A percentile compares a stretch with the other conserved stretches of the same genome.
phyloP scores from a whole-genome alignment of 2,113 vertebrate species.

The Leucosticte australis region DNA sequence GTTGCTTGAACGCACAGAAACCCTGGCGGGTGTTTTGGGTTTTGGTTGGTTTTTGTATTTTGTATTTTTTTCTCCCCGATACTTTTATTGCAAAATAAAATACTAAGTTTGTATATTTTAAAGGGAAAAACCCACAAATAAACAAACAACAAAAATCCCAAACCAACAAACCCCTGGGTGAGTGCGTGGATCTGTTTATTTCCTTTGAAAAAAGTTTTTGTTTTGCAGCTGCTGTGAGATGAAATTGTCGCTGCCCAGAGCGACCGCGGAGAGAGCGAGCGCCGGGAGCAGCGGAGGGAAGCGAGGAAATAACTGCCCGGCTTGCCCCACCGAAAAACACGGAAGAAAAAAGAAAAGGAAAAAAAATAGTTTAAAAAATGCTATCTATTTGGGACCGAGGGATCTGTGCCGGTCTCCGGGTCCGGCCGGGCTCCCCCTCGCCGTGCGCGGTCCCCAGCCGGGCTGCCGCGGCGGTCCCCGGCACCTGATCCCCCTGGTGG shows the following conservation, averaged over 20 bases:
- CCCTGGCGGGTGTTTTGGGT: not conserved
- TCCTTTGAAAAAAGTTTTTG: slow-evolving; percentile 47
- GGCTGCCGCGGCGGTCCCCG: not conserved
- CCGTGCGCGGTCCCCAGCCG: not conserved
- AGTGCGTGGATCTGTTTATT: slow-evolving; percentile 4
- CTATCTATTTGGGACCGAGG: not conserved
- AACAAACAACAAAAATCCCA: not conserved
- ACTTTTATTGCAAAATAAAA: slow-evolving; percentile 12
- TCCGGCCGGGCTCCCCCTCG: not conserved
- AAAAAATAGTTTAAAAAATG: not conserved
- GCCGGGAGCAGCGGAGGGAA: not conserved
- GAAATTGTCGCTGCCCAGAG: slow-evolving; percentile 27
- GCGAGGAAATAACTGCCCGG: not conserved
- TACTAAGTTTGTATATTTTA: not conserved
- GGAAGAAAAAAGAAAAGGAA: not conserved
- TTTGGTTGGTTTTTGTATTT: not conserved
- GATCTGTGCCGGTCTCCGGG: not conserved
- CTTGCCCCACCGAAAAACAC: not conserved
- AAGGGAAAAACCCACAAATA: not conserved
- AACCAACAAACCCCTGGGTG: not conserved
- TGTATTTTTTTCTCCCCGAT: not conserved
- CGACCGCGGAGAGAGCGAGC: not conserved
- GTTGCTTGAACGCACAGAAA: not conserved
- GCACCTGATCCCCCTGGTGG: slow-evolving; percentile 57
- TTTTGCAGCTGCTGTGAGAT: slow-evolving; percentile 44